Evolutionary conservation across 2,888 invertebrate species (phyloP).

Genomic region (Scaptomyza cyrtandrae): DNA sequence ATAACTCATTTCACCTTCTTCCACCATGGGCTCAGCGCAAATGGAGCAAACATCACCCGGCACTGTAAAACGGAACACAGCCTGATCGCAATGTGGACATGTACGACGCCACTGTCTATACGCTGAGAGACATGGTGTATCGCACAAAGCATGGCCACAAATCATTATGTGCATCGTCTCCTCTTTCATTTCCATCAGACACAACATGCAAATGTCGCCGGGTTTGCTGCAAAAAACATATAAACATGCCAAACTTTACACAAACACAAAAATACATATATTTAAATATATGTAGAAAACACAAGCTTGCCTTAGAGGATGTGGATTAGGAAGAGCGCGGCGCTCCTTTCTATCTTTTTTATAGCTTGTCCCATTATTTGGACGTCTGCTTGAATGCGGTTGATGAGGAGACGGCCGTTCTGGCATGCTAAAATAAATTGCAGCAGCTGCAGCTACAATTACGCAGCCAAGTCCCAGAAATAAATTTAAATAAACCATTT

Average conservation of each 20-base stretch:
- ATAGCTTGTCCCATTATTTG: neutral
- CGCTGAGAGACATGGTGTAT: slow-evolving; percentile 3
- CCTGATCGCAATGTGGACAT: slow-evolving; percentile 37
- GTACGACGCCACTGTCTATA: slow-evolving; percentile 2
- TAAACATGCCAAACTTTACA: neutral
- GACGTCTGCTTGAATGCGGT: neutral
- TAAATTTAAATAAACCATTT: slow-evolving; percentile 45
- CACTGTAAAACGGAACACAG: slow-evolving; percentile 10
- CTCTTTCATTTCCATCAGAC: slow-evolving; percentile 4
- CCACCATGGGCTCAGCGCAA: slow-evolving; percentile 47
- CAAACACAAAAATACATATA: no score
- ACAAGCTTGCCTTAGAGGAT: neutral
- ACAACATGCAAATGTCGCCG: slow-evolving; percentile 49
- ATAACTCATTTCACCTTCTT: slow-evolving; percentile 6
- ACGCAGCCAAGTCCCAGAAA: slow-evolving; percentile 32
- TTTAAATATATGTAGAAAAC: no score
- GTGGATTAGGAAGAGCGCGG: no score
- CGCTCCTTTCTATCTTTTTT: neutral
- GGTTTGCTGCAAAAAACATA: slow-evolving; percentile 27
- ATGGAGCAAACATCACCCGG: slow-evolving; percentile 58
- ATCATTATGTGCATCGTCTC: slow-evolving; percentile 35
- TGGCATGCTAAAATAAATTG: slow-evolving; percentile 32
- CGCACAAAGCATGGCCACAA: slow-evolving; percentile 59
- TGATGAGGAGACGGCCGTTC: neutral
- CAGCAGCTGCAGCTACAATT: slow-evolving; percentile 27